Evolutionary conservation across 1,140 invertebrate genomes (phyloP).

Genomic region (Nixonia krombeini): DNA sequence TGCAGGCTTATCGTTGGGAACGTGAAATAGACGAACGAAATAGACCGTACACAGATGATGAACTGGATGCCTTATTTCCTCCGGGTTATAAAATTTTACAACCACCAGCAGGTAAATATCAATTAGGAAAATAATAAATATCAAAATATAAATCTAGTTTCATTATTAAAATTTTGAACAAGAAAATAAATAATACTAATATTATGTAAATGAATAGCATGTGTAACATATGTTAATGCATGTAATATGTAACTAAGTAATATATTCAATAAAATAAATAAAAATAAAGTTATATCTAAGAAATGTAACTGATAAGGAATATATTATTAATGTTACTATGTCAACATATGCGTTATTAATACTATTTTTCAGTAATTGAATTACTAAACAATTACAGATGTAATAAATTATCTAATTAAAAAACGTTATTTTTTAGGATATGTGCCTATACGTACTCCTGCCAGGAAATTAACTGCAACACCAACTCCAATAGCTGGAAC

Average conservation of each 20-base stretch:
- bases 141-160: background rate
- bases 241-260: no score
- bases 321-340: no score
- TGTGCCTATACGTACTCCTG: slow-evolving; percentile 97
- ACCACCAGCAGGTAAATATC: slow-evolving; percentile 88
- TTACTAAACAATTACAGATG: no score
- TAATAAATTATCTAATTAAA: no score
- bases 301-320: no score
- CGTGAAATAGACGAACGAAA: slow-evolving; percentile 99
- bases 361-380: no score
- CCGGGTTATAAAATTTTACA: slow-evolving; percentile 98
- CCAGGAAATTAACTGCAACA: slow-evolving; percentile 96
- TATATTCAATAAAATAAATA: no score
- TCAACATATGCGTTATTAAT: no score
- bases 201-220: slow-evolving; percentile 13
- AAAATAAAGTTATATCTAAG: no score
- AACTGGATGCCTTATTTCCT: slow-evolving; percentile 97
- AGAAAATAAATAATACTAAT: slow-evolving; percentile 8
- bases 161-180: background rate
- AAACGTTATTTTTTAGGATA: slow-evolving; percentile 76
- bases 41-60: slow-evolving; percentile 95
- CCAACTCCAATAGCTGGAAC: slow-evolving; percentile 96
- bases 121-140: slow-evolving; percentile 1
- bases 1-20: slow-evolving; percentile 99
- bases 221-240: no score